Evolutionary conservation across 2,888 invertebrate species (phyloP).

Genomic region (Acleris cristana): DNA sequence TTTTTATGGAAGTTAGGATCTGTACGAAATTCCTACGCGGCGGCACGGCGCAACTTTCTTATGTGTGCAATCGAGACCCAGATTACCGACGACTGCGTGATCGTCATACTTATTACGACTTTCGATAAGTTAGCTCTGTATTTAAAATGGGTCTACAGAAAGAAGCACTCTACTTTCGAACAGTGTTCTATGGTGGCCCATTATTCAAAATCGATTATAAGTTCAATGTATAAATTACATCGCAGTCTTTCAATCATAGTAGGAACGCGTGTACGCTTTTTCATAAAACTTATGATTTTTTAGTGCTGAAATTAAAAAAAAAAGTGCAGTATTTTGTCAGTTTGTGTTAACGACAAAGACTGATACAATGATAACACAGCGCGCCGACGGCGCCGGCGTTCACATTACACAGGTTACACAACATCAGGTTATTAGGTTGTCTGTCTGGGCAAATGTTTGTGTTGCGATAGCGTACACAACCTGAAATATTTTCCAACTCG

Average conservation of each 20-base stretch:
- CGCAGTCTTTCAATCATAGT: too few relatives aligned
- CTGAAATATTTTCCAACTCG: conserved; percentile 22
- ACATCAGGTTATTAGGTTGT: conserved; percentile 61
- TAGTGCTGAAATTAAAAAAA: too few relatives aligned
- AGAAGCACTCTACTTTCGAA: not conserved
- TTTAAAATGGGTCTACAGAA: not conserved
- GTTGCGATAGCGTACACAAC: conserved; percentile 47
- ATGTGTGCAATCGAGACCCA: conserved; percentile 24
- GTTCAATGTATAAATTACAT: too few relatives aligned
- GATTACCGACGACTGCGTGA: conserved; percentile 27
- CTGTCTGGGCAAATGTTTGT: conserved; percentile 74
- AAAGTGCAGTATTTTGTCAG: not conserved
- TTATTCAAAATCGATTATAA: too few relatives aligned
- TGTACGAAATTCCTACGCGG: conserved; percentile 21
- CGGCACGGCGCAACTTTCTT: conserved; percentile 30
- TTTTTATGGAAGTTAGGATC: conserved; percentile 25
- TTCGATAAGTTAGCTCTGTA: not conserved
- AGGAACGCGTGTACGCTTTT: too few relatives aligned
- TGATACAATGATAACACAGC: conserved; percentile 55
- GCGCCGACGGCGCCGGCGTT: conserved; percentile 40
- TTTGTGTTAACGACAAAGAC: conserved; percentile 1
- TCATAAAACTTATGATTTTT: too few relatives aligned
- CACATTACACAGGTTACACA: conserved; percentile 54
- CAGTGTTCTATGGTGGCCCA: too few relatives aligned
- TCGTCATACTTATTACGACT: conserved; percentile 21